Evolutionary conservation across 2,113 vertebrate genomes (phyloP).

Genomic region (Aegotheles bennettii): DNA sequence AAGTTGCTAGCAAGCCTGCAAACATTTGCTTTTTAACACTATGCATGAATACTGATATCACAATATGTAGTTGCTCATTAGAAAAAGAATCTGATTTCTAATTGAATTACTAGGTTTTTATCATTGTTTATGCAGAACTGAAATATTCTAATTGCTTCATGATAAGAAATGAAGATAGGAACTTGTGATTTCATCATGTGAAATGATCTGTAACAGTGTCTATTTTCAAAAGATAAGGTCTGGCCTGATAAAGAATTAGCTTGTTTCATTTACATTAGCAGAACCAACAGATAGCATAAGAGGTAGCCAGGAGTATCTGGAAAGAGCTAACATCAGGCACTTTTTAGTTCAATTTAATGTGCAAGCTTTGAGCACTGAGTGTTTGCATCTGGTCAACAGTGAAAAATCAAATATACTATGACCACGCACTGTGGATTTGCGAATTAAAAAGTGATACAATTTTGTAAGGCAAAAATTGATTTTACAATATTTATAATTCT

Average conservation of each 20-base stretch:
- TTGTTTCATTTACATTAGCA: neutral
- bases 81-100: constrained; percentile 1
- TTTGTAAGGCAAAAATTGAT: neutral
- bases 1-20: neutral
- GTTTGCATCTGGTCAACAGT: neutral
- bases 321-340: neutral
- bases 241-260: neutral
- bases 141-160: constrained; percentile 25
- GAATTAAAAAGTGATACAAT: neutral
- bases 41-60: neutral
- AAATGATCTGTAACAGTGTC: neutral
- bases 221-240: neutral
- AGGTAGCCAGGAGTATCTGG: neutral
- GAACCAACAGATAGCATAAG: neutral
- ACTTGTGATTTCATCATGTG: neutral
- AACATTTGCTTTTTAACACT: neutral
- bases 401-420: neutral
- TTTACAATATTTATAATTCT: neutral
- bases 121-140: neutral
- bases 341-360: neutral
- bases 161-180: neutral
- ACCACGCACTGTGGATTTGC: neutral
- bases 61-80: neutral
- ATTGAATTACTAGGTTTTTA: constrained; percentile 24
- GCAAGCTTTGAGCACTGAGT: neutral